Evolutionary conservation across 2,888 invertebrate genomes (phyloP), one percentile per base, ranked within the genome.

Genomic region (Trichogramma evanescens): DNA sequence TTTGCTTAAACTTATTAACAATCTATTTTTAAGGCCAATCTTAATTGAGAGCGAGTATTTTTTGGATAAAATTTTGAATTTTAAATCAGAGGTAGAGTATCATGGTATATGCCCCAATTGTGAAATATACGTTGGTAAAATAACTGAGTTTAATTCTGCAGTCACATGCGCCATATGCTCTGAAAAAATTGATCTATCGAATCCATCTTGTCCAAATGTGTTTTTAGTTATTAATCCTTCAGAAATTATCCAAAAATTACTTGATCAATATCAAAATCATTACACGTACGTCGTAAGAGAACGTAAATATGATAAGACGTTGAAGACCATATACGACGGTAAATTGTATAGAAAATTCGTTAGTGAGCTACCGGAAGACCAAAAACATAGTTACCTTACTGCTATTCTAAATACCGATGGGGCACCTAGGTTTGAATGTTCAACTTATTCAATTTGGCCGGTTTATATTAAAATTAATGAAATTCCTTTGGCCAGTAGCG

Each of bases 381-480:
- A 54, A 42, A 13, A 40, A 4, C 50, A 61, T 42, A 39, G 56
- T 42, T 63, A 61, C 38, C 56, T 46, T 6, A 58, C 58, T n/a
- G 49, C 55, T 13, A 57, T 41, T 38, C 58, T 63, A 9, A 63
- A 63, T 44, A 44, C 61, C 3, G 63, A 63, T 10, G 63, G 63
- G 5, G 55, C 52, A 0, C 63, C 61, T 45, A 6, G 60, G 39
- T 63, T 63, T 50, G 50, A 61, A 7, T 44, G 46, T 13, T 58
- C 58, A 10, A 46, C 40, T 9, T 56, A 10, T 38, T 52, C 54
- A 9, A 58, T 61, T 44, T 63, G 63, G 63, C 61, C 63, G 8
- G 50, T 57, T 7, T 57, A 58, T 54, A 10, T 55, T 8, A 58
- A 61, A 40, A 39, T 59, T 4, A 67, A 65, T 61, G 67, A 67